Evolutionary conservation across 2,797 vertebrate genomes (phyloP).

Genomic region (Dermochelys coriacea): DNA sequence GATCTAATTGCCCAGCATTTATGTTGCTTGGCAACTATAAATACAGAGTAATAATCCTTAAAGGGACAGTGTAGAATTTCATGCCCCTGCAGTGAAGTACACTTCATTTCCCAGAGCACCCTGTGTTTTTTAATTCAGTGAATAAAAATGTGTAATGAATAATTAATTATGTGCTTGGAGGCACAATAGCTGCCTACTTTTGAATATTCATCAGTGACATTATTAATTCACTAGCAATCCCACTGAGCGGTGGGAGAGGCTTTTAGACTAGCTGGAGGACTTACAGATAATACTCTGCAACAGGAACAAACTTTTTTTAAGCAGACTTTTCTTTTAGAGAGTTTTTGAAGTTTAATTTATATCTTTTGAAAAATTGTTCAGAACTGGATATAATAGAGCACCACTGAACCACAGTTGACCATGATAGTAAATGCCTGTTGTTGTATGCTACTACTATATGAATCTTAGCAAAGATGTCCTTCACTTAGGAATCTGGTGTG

Average conservation of each 20-base stretch:
- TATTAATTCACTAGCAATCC: constrained; percentile 90
- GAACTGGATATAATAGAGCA: neutral
- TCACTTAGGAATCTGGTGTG: neutral
- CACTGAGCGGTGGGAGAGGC: constrained; percentile 82
- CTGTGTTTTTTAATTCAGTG: constrained; percentile 90
- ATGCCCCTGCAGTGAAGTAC: constrained; percentile 85
- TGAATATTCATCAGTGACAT: constrained; percentile 90
- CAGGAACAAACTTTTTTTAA: constrained; percentile 79
- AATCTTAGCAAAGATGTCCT: neutral
- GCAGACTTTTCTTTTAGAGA: constrained; percentile 78
- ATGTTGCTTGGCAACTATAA: constrained; percentile 89
- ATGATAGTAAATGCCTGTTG: neutral
- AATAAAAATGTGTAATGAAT: constrained; percentile 91
- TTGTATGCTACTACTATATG: neutral
- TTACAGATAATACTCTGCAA: constrained; percentile 82
- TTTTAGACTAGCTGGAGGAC: constrained; percentile 87
- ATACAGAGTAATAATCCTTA: constrained; percentile 88
- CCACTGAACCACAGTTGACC: constrained; percentile 22
- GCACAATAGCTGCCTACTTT: constrained; percentile 90
- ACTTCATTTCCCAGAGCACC: constrained; percentile 88
- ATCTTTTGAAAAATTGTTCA: constrained; percentile 69
- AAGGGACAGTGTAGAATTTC: constrained; percentile 88
- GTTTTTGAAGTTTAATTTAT: constrained; percentile 76
- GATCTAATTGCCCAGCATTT: constrained; percentile 90
- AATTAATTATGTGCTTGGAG: constrained; percentile 90